These are phyloP conservation scores for Panopea generosa DNA, from an alignment of 2,888 invertebrate species.

Conservation along the genomic window DNA sequence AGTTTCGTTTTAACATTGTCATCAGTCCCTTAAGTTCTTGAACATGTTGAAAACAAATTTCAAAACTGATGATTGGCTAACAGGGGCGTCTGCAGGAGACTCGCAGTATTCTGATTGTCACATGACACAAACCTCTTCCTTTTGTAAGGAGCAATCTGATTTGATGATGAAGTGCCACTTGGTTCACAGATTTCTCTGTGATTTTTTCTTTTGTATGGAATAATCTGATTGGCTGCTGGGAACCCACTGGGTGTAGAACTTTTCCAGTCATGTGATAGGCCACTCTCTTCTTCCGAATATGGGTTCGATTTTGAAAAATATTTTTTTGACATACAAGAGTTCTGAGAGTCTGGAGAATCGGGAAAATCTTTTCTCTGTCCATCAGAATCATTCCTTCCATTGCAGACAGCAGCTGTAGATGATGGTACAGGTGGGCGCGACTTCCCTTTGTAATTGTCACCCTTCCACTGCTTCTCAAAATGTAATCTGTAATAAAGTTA, in stretches of 20 bases:
- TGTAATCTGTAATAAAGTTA: constrained; percentile 43
- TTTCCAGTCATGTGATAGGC: no score
- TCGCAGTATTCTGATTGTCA: no score
- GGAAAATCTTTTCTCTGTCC: no score
- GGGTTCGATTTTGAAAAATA: no score
- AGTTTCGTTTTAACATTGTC: no score
- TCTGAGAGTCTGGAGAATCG: no score
- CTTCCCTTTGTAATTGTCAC: constrained; percentile 1
- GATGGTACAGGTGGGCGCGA: no score
- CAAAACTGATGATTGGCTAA: neutral
- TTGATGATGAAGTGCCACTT: constrained; percentile 6
- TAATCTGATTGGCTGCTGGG: neutral
- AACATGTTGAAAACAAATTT: no score
- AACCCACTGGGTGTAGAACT: no score
- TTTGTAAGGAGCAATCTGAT: constrained; percentile 23
- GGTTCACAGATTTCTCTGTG: neutral
- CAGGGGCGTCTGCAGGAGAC: constrained; percentile 34
- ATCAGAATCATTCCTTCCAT: no score
- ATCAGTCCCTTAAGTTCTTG: no score
- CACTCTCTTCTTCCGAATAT: no score
- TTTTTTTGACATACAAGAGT: neutral
- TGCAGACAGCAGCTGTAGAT: neutral
- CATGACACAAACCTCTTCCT: constrained; percentile 5
- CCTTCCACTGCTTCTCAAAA: constrained; percentile 57
- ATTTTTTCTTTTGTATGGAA: constrained; percentile 22